phyloP scores from a whole-genome alignment of 2,888 invertebrate genomes.

The Malthinus seriepunctatus region DNA sequence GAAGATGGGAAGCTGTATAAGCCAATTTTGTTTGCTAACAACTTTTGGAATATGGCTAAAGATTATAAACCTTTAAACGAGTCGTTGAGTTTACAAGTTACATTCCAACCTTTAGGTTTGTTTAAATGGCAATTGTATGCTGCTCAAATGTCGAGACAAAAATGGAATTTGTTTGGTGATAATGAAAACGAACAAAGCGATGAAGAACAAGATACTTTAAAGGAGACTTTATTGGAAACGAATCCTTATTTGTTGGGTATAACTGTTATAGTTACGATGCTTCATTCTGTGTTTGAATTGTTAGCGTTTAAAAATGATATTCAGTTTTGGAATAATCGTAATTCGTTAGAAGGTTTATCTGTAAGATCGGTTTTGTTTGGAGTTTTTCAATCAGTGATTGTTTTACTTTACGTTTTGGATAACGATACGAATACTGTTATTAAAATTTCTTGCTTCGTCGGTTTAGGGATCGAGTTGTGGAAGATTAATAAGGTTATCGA shows the following conservation, averaged over 20 bases:
- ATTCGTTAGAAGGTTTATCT: constrained; percentile 95
- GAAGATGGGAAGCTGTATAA: constrained; percentile 86
- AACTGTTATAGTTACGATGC: constrained; percentile 88
- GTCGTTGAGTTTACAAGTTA: constrained; percentile 71
- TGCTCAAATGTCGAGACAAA: constrained; percentile 91
- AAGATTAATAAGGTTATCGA: constrained; percentile 97
- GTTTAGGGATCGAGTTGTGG: constrained; percentile 97
- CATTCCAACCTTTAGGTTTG: constrained; percentile 88
- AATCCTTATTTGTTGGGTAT: constrained; percentile 92
- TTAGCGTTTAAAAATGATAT: constrained; percentile 99
- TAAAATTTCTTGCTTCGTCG: constrained; percentile 90
- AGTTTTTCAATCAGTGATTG: constrained; percentile 95
- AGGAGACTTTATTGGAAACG: constrained; percentile 94
- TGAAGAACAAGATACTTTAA: constrained; percentile 86
- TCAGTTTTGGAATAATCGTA: constrained; percentile 98
- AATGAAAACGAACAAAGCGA: constrained; percentile 78
- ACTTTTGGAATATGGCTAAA: constrained; percentile 97
- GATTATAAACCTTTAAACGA: constrained; percentile 91
- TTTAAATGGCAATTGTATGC: constrained; percentile 99
- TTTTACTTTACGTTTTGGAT: constrained; percentile 94
- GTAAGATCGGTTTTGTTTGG: constrained; percentile 98
- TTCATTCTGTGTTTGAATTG: constrained; percentile 97
- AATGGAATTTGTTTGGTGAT: constrained; percentile 74
- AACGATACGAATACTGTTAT: constrained; percentile 98
- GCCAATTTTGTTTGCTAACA: constrained; percentile 93